A percentile compares a stretch with the other conserved stretches of the same genome.
Evolutionary conservation across 2,888 invertebrate species (phyloP).

Genomic region (Cheilosia impressa): DNA sequence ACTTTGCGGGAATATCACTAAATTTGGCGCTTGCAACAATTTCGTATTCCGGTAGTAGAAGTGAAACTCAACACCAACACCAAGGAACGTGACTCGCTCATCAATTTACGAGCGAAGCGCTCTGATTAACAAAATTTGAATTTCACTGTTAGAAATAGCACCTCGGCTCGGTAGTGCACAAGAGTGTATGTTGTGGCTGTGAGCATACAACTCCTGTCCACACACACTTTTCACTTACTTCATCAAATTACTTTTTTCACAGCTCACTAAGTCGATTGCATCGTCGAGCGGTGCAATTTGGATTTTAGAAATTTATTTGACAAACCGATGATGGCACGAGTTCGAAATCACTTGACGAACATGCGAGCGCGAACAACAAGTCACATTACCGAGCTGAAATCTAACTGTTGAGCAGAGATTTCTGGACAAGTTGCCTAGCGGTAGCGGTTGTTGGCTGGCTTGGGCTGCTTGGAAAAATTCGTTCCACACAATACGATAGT

Average conservation of each 20-base stretch:
- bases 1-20: constrained; percentile 44
- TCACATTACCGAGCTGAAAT: constrained; percentile 66
- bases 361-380: constrained; percentile 53
- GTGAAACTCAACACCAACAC: constrained; percentile 46
- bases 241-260: constrained; percentile 15
- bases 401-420: constrained; percentile 74
- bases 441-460: constrained; percentile 35
- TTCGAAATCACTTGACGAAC: constrained; percentile 51
- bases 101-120: constrained; percentile 34
- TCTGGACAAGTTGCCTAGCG: constrained; percentile 70
- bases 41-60: constrained; percentile 67
- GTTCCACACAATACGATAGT: constrained; percentile 35
- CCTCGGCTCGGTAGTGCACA: too few species aligned
- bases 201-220: background rate
- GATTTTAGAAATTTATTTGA: constrained; percentile 11
- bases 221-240: constrained; percentile 40
- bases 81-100: constrained; percentile 54
- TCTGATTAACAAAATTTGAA: constrained; percentile 15
- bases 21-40: constrained; percentile 55
- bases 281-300: constrained; percentile 31
- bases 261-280: constrained; percentile 25
- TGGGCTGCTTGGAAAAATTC: constrained; percentile 27
- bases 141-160: constrained; percentile 30
- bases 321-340: constrained; percentile 28
- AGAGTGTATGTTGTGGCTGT: background rate